Evolutionary conservation across 2,888 invertebrate species (phyloP), one percentile per base, ranked within the genome.

Genomic region (Drosophila pegasa): DNA sequence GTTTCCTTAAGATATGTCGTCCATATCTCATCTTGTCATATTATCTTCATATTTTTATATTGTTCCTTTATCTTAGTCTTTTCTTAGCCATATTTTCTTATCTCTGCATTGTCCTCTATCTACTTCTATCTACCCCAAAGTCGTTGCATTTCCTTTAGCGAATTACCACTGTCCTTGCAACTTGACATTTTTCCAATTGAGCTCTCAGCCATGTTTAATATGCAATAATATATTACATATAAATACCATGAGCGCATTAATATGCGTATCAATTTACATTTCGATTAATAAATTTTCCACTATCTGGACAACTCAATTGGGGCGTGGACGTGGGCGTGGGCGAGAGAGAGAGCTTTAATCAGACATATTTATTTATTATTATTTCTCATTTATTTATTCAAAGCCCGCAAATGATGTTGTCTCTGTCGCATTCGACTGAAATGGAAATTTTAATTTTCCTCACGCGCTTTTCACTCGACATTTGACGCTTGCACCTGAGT

Each of bases 391-490:
- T 38, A 20, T 38, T 56, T 22, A 10, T 40, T 25, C 8, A 27
- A 20, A 20, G 10, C 18, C 29, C 14, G 2, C 10, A 5, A 14
- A 5, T 29, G 10, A 6, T 18, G 37, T n/a, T 18, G 40, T 25
- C 25, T 12, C 27, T 10, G 1, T 2, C 9, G 1, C 25, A 5
- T 3, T 25, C 25, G 12, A 41, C 14, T 16, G 25, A 25, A 43
- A 10, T 45, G 25, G 2, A 27, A 27, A 45, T 16, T 16, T 16
- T 16, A 45, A 45, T 45, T 45, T 43, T 22, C 22, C n/a, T 12
- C 40, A 40, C 20, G 14, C 20, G 6, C 20, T 20, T 52, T 65
- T 38, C 40, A 35, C 16, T 63, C 51, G 78, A 50, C 48, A 61
- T 55, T 72, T 51, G n/a, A 37, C 29, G 55, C 40, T n/a, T 20